Evolutionary conservation across 2,797 vertebrate genomes (phyloP), one percentile per base, ranked within the genome.

Genomic region (Parauchenoglanis ngamensis): DNA sequence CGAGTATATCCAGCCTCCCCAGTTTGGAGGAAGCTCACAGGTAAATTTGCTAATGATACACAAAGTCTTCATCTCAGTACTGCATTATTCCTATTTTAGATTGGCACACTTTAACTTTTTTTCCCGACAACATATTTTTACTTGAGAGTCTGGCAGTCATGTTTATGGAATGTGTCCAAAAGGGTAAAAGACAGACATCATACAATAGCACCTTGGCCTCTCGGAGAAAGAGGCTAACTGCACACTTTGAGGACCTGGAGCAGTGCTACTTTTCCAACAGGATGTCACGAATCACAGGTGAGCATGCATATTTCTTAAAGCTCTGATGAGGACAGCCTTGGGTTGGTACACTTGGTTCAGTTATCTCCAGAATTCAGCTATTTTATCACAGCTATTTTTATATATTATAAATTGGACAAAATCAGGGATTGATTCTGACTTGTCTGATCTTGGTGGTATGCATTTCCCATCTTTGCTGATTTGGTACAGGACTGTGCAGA

Each of bases 231-330:
- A 95, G 98, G 87, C 96, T 99, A 85, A 99, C 97, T 0, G 98
- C 98, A 92, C 98, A 99, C 86, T 99, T 99, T 93, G 98, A 99
- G 91, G 98, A 99, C 94, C 94, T 99, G 31, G 98, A 99, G 90
- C 98, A 99, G 90, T 99, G 98, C 94, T 99, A 99, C 93, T 99
- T 99, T 94, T 99, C 98, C 86, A 99, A 97, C 91, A 97, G 98
- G 92, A 98, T 99, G 98, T 98, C 98, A 80, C 96, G 97, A 73
- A 97, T 99, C 91, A 97, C 98, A 63, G 98, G 98, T 99, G 94
- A 56, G 57, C 77, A 13, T 19, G 40, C 56, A n/a, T 57, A 23
- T 61, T 49, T 28, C 19, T 49, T 31, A 75, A 78, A 57, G 11
- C n/a, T 49, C 12, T 28, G n/a, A 4, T 56, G n/a, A 78, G 28